These are phyloP conservation scores for Oophaga pumilio DNA, from an alignment of 2,113 vertebrate genomes.

Conservation along the genomic window DNA sequence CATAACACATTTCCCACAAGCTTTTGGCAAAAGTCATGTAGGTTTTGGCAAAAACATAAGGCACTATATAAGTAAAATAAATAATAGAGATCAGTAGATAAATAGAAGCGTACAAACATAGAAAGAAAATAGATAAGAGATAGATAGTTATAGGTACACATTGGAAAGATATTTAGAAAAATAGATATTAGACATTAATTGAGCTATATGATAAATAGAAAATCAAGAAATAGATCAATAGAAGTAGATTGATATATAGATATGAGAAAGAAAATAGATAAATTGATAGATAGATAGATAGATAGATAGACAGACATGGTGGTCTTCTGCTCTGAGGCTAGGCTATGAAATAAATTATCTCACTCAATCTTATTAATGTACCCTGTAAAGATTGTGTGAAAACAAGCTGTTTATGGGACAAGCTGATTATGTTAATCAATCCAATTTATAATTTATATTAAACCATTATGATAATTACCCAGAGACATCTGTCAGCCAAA, in stretches of 20 bases:
- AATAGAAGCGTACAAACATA: not conserved
- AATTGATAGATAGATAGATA: not conserved
- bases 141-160: not conserved
- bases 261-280: not conserved
- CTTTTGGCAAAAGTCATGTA: no score
- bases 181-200: not conserved
- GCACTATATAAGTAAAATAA: no score
- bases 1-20: no score
- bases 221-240: not conserved
- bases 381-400: not conserved
- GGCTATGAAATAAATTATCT: not conserved
- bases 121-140: constrained; percentile 5
- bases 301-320: not conserved
- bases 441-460: constrained; percentile 40
- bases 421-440: constrained; percentile 44
- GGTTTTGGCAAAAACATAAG: no score
- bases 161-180: not conserved
- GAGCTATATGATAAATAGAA: not conserved
- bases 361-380: not conserved
- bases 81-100: no score
- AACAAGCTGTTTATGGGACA: constrained; percentile 13
- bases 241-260: not conserved
- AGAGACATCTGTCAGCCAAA: constrained; percentile 61
- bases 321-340: no score
- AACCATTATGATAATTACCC: constrained; percentile 59